Percentiles rank a stretch among this genome's conserved stretches.
These are phyloP conservation scores for Tetramorium parvispinum DNA, from an alignment of 1,140 invertebrate genomes.

Conservation along the genomic window DNA sequence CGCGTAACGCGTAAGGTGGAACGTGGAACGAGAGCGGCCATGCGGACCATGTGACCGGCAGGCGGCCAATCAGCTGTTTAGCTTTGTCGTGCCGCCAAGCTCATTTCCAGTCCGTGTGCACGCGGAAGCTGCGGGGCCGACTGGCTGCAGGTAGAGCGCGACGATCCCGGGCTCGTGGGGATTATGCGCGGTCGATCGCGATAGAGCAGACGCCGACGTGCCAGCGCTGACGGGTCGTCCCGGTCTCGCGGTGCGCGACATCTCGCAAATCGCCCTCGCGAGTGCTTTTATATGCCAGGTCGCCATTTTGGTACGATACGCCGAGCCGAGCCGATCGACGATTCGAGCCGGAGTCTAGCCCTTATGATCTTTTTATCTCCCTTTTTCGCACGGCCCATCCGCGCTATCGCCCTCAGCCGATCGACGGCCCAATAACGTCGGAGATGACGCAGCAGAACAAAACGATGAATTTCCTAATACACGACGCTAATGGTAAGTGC, in stretches of 20 bases:
- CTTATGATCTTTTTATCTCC: slow-evolving; percentile 81
- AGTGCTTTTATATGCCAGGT: slow-evolving; percentile 85
- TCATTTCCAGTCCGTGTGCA: slow-evolving; percentile 86
- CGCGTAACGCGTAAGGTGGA: slow-evolving; percentile 46
- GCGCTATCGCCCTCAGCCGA: slow-evolving; percentile 69
- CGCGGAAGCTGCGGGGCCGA: slow-evolving; percentile 80
- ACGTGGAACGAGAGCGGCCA: slow-evolving; percentile 76
- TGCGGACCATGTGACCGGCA: slow-evolving; percentile 85
- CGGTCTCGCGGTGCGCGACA: not conserved
- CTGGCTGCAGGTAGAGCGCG: slow-evolving; percentile 10
- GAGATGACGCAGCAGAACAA: slow-evolving; percentile 88
- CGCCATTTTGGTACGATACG: slow-evolving; percentile 87
- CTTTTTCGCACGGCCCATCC: slow-evolving; percentile 71
- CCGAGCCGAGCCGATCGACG: slow-evolving; percentile 78
- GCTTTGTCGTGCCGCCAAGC: slow-evolving; percentile 88
- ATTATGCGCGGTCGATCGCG: slow-evolving; percentile 15
- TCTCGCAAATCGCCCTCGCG: slow-evolving; percentile 74
- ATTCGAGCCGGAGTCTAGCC: slow-evolving; percentile 77
- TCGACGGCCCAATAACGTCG: slow-evolving; percentile 75
- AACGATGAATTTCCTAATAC: slow-evolving; percentile 89
- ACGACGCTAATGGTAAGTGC: slow-evolving; percentile 88
- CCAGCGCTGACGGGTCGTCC: not conserved
- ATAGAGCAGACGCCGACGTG: not conserved
- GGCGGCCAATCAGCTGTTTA: slow-evolving; percentile 86
- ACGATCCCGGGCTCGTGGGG: slow-evolving; percentile 5